Conservation (phyloP, 2,888 invertebrate species). For the Agonopterix alstromeriana region DNA sequence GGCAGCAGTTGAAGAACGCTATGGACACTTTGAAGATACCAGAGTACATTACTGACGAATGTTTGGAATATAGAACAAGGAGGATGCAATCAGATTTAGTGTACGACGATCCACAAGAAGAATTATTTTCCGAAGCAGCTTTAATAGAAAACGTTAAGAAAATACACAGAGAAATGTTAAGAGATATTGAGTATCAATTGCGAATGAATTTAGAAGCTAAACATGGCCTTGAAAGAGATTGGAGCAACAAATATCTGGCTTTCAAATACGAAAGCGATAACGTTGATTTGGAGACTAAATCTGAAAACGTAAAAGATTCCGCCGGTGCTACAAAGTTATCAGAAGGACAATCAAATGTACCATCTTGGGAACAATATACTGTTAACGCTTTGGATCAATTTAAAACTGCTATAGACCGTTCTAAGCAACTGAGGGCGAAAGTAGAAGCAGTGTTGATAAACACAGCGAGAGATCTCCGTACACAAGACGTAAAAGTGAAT, state of each 20-base stretch:
- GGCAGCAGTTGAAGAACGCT: slow-evolving; percentile 66
- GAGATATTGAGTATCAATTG: slow-evolving; percentile 82
- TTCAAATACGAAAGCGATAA: slow-evolving; percentile 85
- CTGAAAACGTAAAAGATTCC: slow-evolving; percentile 83
- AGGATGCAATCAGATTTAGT: slow-evolving; percentile 85
- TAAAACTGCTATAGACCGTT: slow-evolving; percentile 83
- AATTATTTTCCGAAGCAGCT: slow-evolving; percentile 83
- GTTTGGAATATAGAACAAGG: slow-evolving; percentile 79
- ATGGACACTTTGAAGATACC: slow-evolving; percentile 53
- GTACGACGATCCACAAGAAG: slow-evolving; percentile 85
- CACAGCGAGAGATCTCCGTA: slow-evolving; percentile 85
- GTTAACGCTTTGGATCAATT: slow-evolving; percentile 84
- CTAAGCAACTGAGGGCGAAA: slow-evolving; percentile 81
- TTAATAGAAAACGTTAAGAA: slow-evolving; percentile 82
- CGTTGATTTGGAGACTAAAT: slow-evolving; percentile 82
- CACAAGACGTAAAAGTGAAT: slow-evolving; percentile 89
- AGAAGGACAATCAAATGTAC: slow-evolving; percentile 88
- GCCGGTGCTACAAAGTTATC: slow-evolving; percentile 88
- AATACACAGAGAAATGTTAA: slow-evolving; percentile 78
- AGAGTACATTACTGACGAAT: slow-evolving; percentile 78
- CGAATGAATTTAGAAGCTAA: slow-evolving; percentile 86
- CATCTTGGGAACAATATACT: slow-evolving; percentile 89
- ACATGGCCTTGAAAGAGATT: slow-evolving; percentile 87
- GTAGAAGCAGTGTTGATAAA: slow-evolving; percentile 85
- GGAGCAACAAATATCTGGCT: slow-evolving; percentile 91